phyloP scores from a whole-genome alignment of 2,113 vertebrate genomes.

The Notechis scutatus region DNA sequence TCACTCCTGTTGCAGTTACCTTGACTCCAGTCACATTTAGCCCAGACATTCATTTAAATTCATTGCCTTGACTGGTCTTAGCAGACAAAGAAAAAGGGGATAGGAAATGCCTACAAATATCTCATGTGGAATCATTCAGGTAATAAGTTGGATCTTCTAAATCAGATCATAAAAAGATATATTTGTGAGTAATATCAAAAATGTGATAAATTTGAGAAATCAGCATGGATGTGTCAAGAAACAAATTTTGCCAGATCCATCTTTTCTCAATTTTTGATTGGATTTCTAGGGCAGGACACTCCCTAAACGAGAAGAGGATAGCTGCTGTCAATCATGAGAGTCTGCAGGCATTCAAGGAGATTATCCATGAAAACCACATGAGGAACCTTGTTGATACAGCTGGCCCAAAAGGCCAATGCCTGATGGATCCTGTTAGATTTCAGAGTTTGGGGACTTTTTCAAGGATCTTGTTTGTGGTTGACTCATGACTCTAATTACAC shows the following conservation, averaged over 20 bases:
- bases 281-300: neutral
- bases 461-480: neutral
- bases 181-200: neutral
- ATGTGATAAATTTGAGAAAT: neutral
- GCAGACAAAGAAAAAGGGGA: neutral
- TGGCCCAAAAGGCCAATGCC: neutral
- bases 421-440: neutral
- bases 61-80: neutral
- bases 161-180: neutral
- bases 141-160: neutral
- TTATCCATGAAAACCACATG: neutral
- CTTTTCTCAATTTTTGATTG: neutral
- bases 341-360: neutral
- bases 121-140: neutral
- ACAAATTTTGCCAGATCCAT: neutral
- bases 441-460: neutral
- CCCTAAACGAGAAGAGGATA: neutral
- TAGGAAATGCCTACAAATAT: neutral
- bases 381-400: neutral
- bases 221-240: neutral
- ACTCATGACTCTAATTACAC: neutral
- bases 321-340: neutral
- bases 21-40: neutral
- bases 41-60: neutral
- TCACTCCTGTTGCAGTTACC: neutral